Conservation (phyloP, 2,113 vertebrate genomes). For the Mobula birostris region DNA sequence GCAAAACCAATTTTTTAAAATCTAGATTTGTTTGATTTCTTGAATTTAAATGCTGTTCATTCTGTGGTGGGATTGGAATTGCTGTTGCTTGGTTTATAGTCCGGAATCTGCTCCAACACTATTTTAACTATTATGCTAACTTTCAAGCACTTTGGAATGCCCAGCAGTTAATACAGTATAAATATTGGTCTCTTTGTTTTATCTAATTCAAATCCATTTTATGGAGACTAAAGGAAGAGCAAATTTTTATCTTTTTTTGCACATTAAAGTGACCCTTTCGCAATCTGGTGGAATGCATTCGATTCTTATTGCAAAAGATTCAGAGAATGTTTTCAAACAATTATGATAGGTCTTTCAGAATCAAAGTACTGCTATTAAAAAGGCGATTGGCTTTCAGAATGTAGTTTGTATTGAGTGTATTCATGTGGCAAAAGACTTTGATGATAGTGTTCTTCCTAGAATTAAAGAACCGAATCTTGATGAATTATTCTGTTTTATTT, state of each 20-base stretch:
- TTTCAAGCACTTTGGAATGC: no score
- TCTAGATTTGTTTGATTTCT: no score
- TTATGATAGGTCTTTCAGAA: neutral
- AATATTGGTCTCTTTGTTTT: no score
- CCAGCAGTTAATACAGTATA: no score
- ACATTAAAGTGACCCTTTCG: neutral
- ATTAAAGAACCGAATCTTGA: neutral
- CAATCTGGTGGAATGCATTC: neutral
- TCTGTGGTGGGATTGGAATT: no score
- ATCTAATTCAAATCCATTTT: neutral
- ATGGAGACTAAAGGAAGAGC: neutral
- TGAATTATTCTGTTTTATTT: neutral
- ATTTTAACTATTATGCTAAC: no score
- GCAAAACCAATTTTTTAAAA: no score
- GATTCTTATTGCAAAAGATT: neutral
- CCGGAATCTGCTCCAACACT: no score
- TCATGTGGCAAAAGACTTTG: neutral
- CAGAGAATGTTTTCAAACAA: neutral
- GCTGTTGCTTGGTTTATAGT: no score
- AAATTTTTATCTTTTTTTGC: neutral
- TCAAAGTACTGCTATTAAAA: neutral
- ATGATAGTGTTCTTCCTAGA: neutral
- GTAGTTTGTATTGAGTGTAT: neutral
- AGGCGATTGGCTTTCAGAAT: neutral
- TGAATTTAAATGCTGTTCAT: no score